Conservation (phyloP, 2,888 invertebrate species). For the Spilarctia lutea region DNA sequence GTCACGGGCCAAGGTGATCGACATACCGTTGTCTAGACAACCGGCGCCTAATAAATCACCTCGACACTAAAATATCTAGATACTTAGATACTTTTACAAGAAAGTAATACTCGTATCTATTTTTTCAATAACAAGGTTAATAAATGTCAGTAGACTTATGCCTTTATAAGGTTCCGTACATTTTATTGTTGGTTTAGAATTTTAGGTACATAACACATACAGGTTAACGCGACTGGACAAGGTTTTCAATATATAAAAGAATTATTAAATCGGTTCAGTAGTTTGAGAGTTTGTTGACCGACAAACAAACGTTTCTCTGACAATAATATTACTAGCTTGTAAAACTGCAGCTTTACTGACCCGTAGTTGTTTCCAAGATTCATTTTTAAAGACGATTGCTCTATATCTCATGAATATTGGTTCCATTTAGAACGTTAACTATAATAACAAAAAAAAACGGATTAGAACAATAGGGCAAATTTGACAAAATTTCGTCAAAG, state of each 20-base stretch:
- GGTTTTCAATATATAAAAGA: no score
- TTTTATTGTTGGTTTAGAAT: neutral
- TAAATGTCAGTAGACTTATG: neutral
- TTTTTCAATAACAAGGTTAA: neutral
- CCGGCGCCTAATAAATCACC: slow-evolving; percentile 46
- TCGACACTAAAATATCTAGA: slow-evolving; percentile 20
- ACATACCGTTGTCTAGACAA: slow-evolving; percentile 45
- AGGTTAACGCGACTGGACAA: neutral
- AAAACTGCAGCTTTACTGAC: neutral
- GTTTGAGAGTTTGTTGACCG: no score
- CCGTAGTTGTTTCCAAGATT: no score
- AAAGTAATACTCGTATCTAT: neutral
- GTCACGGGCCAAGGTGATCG: slow-evolving; percentile 45
- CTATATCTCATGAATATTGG: no score
- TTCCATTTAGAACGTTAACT: no score
- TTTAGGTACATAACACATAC: neutral
- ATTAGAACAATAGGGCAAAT: no score
- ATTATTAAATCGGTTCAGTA: no score
- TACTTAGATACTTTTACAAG: slow-evolving; percentile 8
- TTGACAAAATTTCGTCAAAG: no score
- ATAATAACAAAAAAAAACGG: no score
- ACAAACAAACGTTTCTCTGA: no score
- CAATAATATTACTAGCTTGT: neutral
- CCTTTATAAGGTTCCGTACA: neutral
- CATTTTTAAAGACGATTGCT: no score